Evolutionary conservation across 2,888 invertebrate genomes (phyloP).

Genomic region (Oxycera nigricornis): DNA sequence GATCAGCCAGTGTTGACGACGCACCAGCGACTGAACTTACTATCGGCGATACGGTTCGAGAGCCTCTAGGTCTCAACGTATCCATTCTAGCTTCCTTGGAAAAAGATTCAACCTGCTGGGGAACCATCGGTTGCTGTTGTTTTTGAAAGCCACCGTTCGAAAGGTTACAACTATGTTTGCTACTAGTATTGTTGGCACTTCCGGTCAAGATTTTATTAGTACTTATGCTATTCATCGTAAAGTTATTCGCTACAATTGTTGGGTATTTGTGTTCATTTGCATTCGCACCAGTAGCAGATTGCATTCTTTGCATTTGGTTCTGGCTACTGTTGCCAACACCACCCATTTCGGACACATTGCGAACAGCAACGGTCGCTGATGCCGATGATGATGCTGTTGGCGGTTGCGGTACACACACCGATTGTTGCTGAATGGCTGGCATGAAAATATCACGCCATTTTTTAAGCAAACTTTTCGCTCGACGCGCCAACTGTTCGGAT

Average conservation of each 20-base stretch:
- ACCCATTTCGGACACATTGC: background rate
- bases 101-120: background rate
- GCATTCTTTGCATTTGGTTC: background rate
- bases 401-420: conserved; percentile 37
- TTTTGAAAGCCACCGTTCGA: conserved; percentile 42
- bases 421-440: conserved; percentile 58
- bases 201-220: conserved; percentile 40
- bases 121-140: background rate
- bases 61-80: background rate
- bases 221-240: background rate
- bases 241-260: background rate
- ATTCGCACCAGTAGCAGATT: background rate
- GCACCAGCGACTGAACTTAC: background rate
- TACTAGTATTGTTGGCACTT: conserved; percentile 48
- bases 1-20: background rate
- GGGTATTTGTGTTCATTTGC: background rate
- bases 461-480: conserved; percentile 90
- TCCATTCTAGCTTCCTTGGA: background rate
- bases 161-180: conserved; percentile 31
- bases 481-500: conserved; percentile 83
- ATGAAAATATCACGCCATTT: conserved; percentile 90
- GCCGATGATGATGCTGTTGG: conserved; percentile 26
- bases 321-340: background rate
- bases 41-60: background rate
- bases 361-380: background rate